Evolutionary conservation across 2,888 invertebrate species (phyloP).

Genomic region (Poecilobothrus nobilitatus): DNA sequence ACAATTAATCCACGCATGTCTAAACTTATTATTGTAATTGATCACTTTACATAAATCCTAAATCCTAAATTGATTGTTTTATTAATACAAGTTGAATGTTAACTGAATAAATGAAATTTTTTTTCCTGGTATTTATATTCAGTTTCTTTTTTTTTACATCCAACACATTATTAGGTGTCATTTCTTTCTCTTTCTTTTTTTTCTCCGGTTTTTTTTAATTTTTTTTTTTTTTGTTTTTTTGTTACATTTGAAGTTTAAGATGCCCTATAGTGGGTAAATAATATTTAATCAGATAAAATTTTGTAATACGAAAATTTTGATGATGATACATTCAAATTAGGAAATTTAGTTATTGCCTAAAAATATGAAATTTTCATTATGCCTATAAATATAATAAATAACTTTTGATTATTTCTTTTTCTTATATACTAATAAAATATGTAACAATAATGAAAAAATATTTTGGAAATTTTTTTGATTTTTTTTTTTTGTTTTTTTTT

Average conservation of each 20-base stretch:
- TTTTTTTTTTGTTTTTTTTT: too few species aligned
- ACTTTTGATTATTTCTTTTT: not conserved
- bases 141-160: not conserved
- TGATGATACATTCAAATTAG: constrained; percentile 3
- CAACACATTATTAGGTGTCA: not conserved
- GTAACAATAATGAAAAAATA: not conserved
- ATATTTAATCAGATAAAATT: not conserved
- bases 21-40: not conserved
- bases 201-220: too few species aligned
- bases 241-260: too few species aligned
- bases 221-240: too few species aligned
- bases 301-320: not conserved
- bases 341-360: not conserved
- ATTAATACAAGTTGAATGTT: not conserved
- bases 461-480: not conserved
- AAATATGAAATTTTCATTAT: not conserved
- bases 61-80: not conserved
- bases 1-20: constrained; percentile 11
- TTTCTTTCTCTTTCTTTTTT: not conserved
- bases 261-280: not conserved
- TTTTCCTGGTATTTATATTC: not conserved
- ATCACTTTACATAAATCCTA: not conserved
- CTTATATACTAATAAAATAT: not conserved
- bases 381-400: not conserved
- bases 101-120: not conserved